These are phyloP conservation scores for Tringa solitaria DNA, from an alignment of 2,113 vertebrate species.

Conservation along the genomic window DNA sequence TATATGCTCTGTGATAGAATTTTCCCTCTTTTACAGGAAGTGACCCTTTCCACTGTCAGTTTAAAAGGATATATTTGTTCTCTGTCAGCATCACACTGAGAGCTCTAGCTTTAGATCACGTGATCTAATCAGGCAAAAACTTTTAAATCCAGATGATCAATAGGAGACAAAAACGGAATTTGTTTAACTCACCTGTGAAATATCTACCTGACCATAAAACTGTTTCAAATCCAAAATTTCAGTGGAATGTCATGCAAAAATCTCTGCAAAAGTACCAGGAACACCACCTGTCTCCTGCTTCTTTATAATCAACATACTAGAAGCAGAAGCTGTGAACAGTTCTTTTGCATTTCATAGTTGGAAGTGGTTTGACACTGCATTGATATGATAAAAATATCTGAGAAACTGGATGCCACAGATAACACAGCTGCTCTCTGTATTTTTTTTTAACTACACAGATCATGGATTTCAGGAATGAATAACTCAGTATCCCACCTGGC, in stretches of 20 bases:
- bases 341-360: background rate
- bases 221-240: background rate
- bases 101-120: background rate
- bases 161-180: background rate
- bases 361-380: background rate
- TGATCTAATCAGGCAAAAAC: background rate
- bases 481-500: background rate
- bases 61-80: background rate
- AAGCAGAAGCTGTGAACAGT: background rate
- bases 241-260: background rate
- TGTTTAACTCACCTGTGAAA: background rate
- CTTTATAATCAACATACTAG: background rate
- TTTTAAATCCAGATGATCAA: background rate
- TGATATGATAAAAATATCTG: background rate
- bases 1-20: too few relatives aligned
- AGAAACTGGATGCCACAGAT: background rate
- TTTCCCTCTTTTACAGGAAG: background rate
- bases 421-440: background rate
- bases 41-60: background rate
- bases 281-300: background rate
- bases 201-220: background rate
- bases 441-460: background rate
- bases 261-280: background rate
- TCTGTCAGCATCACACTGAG: background rate
- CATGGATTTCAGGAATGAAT: background rate